A percentile compares a stretch with the other conserved stretches of the same genome.
Conservation (phyloP, 2,113 vertebrate genomes). For the Maccullochella peelii region DNA sequence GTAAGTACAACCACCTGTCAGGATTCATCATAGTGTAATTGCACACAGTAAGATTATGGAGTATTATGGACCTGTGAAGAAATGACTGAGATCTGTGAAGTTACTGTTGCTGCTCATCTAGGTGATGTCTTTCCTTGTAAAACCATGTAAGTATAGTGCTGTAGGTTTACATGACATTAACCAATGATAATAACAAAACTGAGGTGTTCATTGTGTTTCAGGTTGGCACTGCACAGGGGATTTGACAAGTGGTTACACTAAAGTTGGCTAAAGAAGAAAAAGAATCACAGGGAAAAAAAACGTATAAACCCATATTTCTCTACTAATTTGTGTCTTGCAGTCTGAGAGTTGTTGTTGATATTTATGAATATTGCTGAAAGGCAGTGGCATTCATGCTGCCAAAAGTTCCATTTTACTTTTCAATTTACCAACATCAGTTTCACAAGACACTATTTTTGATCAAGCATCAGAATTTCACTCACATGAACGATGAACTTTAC, state of each 20-base stretch:
- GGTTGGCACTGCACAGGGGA: constrained; percentile 38
- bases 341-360: constrained; percentile 20
- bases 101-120: background rate
- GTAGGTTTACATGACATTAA: background rate
- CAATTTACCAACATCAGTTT: background rate
- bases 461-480: constrained; percentile 9
- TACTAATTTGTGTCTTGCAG: constrained; percentile 1
- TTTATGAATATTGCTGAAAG: constrained; percentile 22
- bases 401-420: background rate
- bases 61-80: background rate
- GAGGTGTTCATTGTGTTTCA: constrained; percentile 35
- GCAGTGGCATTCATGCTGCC: background rate
- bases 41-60: background rate
- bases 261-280: constrained; percentile 15
- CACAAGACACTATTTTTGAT: background rate
- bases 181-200: background rate
- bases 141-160: background rate
- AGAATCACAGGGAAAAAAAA: background rate
- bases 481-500: background rate
- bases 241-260: constrained; percentile 26
- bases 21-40: background rate
- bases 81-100: background rate
- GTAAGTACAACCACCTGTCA: constrained; percentile 33
- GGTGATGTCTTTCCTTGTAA: background rate
- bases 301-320: background rate